Evolutionary conservation across 2,797 vertebrate species (phyloP).

Genomic region (Phoebastria nigripes): DNA sequence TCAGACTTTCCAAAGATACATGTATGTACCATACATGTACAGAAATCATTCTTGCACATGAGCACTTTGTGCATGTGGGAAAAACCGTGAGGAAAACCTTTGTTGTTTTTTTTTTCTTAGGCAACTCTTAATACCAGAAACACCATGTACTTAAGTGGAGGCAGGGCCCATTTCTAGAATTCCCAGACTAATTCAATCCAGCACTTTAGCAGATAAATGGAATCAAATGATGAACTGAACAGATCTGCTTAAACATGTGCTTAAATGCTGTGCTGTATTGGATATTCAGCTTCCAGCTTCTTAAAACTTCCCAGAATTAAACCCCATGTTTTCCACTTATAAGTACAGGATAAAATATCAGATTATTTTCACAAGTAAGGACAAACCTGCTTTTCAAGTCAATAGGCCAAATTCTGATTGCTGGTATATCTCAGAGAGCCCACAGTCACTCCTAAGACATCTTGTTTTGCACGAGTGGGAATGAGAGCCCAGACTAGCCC

Average conservation of each 20-base stretch:
- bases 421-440: neutral
- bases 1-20: neutral
- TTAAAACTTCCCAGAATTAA: neutral
- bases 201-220: neutral
- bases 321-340: neutral
- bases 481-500: neutral
- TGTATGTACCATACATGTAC: neutral
- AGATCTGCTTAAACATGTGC: neutral
- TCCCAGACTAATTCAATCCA: neutral
- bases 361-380: neutral
- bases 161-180: neutral
- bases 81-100: neutral
- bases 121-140: neutral
- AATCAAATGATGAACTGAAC: neutral
- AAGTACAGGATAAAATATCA: neutral
- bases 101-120: neutral
- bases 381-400: neutral
- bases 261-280: neutral
- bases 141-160: neutral
- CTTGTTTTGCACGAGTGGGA: neutral
- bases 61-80: neutral
- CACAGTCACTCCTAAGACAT: neutral
- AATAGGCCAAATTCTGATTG: neutral
- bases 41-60: neutral
- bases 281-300: neutral